Base-by-base conservation (phyloP, 2,888 invertebrate genomes). In the Amaurobius ferox region DNA sequence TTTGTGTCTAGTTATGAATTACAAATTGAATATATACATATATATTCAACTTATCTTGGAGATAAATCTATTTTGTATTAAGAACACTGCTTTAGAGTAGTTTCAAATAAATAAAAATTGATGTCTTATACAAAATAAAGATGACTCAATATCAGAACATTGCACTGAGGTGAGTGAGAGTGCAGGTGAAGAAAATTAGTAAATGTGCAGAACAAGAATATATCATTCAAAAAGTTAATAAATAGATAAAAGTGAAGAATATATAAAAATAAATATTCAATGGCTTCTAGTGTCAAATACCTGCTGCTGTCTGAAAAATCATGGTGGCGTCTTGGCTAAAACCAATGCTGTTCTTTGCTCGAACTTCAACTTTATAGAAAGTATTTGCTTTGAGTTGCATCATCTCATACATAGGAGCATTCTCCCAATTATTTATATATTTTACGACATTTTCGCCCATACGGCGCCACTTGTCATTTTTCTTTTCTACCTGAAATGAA, bases 291-390 rank as follows among this genome's bases (percentile, higher is more conserved):
- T n/a, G 6, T 40, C 44, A 48, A 40, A 35, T 95, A 96, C 97
- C 96, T 93, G 94, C 94, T 90, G 96, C 95, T 88, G 97, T 97
- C 92, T 95, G 96, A 91, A 97, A 93, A 91, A 94, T 94, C 89
- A 96, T 93, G 90, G 94, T 94, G 61, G 95, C 95, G 0, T 96
- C 95, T 86, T 94, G 93, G 90, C 97, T 96, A 92, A 93, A 94
- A 80, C 97, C 98, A 88, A 97, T 95, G 29, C 94, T 92, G 91
- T 98, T 98, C 91, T 95, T 95, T 64, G 97, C 98, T 89, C 94
- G 93, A 80, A 98, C 93, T 90, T 96, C 95, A 90, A 97, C 94
- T 90, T 94, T 94, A 93, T 98, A 98, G 89, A 94, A 94, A 5
- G 96, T 95, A 91, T 96, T 95, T 0, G 97, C 94, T 76, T 93